phyloP scores from a whole-genome alignment of 2,113 vertebrate genomes.

The Phyllostomus discolor region DNA sequence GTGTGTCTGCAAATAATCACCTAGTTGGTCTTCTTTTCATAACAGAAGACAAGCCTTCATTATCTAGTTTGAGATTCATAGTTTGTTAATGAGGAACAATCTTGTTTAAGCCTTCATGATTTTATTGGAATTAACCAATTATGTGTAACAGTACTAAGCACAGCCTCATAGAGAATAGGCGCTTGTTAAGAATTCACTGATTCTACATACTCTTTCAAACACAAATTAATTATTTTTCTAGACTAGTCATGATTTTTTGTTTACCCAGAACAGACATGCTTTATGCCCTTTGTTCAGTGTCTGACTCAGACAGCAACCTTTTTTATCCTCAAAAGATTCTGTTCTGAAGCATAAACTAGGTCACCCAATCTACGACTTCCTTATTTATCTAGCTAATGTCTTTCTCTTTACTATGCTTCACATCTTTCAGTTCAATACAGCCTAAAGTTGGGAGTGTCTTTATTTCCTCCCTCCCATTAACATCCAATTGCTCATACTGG shows the following conservation, averaged over 20 bases:
- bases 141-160: neutral
- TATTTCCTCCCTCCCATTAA: neutral
- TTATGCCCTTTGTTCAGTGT: neutral
- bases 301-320: accelerated
- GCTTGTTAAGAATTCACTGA: neutral
- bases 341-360: neutral
- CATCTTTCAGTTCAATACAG: neutral
- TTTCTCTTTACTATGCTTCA: neutral
- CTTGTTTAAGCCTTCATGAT: neutral
- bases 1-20: neutral
- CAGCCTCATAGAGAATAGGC: neutral
- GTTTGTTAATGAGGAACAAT: neutral
- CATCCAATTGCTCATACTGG: neutral
- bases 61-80: neutral
- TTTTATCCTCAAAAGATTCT: neutral
- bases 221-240: neutral
- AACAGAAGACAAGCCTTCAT: neutral
- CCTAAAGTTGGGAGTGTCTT: neutral
- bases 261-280: neutral
- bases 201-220: neutral
- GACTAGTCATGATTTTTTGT: neutral
- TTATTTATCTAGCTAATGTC: neutral
- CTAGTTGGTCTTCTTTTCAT: neutral
- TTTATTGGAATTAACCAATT: neutral
- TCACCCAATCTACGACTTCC: neutral